A percentile compares a stretch with the other conserved stretches of the same genome.
Conservation (phyloP, 2,113 vertebrate species). For the Pomatostomus ruficeps region DNA sequence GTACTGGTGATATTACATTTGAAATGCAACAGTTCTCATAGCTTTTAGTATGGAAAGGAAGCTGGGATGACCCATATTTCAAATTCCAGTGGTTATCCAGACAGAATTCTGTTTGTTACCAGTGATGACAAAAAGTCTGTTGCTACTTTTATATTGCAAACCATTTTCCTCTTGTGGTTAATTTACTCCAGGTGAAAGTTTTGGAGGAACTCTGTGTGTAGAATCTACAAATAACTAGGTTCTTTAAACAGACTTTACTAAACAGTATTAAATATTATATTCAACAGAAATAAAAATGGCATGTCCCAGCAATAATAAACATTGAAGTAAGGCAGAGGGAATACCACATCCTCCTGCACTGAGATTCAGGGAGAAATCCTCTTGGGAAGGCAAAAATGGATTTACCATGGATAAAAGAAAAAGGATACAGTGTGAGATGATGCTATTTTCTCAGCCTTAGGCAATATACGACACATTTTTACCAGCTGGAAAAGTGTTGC, state of each 20-base stretch:
- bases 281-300: neutral
- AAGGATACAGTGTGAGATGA: neutral
- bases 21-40: neutral
- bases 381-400: conserved; percentile 25
- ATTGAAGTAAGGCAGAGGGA: neutral
- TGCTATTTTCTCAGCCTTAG: neutral
- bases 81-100: conserved; percentile 19
- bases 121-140: conserved; percentile 23
- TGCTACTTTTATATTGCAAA: conserved; percentile 28
- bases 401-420: neutral
- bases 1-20: neutral
- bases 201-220: neutral
- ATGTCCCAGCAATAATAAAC: neutral
- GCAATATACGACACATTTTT: neutral
- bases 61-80: neutral
- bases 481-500: neutral
- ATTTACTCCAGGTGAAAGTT: neutral
- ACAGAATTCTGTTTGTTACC: conserved; percentile 34
- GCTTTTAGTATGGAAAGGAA: neutral
- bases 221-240: neutral
- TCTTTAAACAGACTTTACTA: neutral
- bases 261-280: neutral
- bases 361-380: neutral
- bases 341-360: neutral
- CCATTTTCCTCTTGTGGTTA: conserved; percentile 6